Evolutionary conservation across 2,888 invertebrate species (phyloP).

Genomic region (Phengaris alcon): DNA sequence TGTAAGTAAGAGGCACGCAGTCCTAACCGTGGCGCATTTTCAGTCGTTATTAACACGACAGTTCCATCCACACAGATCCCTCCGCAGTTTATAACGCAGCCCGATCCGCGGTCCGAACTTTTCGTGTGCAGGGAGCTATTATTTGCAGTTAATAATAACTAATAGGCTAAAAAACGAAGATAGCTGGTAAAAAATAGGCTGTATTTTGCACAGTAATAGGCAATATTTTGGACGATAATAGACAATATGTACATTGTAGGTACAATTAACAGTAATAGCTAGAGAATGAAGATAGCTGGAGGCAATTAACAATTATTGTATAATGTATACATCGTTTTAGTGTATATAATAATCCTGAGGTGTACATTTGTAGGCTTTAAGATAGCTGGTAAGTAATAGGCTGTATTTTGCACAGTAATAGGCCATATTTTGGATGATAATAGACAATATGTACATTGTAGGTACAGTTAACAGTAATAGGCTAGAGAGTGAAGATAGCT

Average conservation of each 20-base stretch:
- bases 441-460: not conserved
- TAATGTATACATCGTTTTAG: no score
- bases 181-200: not conserved
- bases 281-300: not conserved
- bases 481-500: not conserved
- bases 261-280: not conserved
- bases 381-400: not conserved
- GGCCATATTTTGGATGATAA: not conserved
- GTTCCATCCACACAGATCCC: no score
- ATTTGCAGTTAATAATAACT: not conserved
- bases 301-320: not conserved
- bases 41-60: no score
- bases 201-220: not conserved
- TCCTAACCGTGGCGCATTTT: no score
- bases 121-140: no score
- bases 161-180: not conserved
- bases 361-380: no score
- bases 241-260: not conserved
- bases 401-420: not conserved
- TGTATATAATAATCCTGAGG: no score
- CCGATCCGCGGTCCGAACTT: no score
- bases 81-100: no score
- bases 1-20: no score
- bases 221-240: not conserved
- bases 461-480: not conserved